phyloP scores from a whole-genome alignment of 2,113 vertebrate genomes.

The Platichthys flesus region DNA sequence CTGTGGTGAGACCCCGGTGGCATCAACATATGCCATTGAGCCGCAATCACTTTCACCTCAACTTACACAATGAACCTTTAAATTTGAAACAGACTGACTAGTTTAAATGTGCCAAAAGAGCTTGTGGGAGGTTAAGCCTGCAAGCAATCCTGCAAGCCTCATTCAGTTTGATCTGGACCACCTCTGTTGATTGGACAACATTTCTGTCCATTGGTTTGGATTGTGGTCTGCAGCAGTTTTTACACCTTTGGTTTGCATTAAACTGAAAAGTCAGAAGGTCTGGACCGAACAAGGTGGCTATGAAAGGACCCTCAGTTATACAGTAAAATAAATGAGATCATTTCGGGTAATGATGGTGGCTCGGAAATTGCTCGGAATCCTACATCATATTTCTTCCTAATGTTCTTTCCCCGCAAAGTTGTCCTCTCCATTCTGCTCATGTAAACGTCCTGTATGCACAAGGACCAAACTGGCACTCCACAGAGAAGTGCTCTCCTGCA shows the following conservation, averaged over 20 bases:
- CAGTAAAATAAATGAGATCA: not conserved
- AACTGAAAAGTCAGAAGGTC: not conserved
- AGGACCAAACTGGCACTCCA: conserved; percentile 12
- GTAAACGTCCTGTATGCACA: not conserved
- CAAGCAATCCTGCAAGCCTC: too few relatives aligned
- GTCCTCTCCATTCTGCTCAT: not conserved
- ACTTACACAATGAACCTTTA: not conserved
- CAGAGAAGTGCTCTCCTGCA: conserved; percentile 6
- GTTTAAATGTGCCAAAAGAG: too few relatives aligned
- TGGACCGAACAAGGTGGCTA: not conserved
- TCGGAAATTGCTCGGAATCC: not conserved
- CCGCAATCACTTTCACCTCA: too few relatives aligned
- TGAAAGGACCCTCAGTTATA: not conserved
- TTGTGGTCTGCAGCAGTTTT: too few relatives aligned
- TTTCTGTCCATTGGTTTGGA: too few relatives aligned
- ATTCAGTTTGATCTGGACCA: too few relatives aligned
- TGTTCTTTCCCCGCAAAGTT: not conserved
- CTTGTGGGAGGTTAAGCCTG: too few relatives aligned
- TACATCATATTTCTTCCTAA: not conserved
- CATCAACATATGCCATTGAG: too few relatives aligned
- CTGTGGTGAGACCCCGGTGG: too few relatives aligned
- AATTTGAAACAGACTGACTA: not conserved
- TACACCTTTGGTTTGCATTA: too few relatives aligned
- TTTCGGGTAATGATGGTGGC: not conserved
- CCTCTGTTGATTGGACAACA: too few relatives aligned